A percentile compares a stretch with the other conserved stretches of the same genome.
These are phyloP conservation scores for Tryphoninae sp. DNA, from an alignment of 2,888 invertebrate genomes.

Conservation along the genomic window DNA sequence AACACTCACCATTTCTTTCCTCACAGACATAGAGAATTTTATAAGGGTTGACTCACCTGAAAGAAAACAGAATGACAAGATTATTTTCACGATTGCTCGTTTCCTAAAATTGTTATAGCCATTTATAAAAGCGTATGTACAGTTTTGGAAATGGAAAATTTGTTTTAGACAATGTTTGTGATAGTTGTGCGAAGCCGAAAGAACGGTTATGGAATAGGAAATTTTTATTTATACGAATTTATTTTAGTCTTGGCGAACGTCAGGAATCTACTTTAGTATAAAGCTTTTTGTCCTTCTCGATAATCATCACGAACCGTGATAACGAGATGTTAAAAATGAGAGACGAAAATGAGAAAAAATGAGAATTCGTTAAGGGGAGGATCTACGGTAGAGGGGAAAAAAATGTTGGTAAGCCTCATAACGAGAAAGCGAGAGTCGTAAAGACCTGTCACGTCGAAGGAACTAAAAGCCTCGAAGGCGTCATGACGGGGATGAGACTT, in stretches of 20 bases:
- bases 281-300: slow-evolving; percentile 13
- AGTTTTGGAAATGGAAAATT: neutral
- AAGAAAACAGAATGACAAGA: slow-evolving; percentile 13
- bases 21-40: neutral
- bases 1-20: slow-evolving; percentile 34
- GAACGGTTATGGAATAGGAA: neutral
- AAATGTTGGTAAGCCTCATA: slow-evolving; percentile 42
- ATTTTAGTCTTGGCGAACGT: neutral
- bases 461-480: slow-evolving; percentile 1
- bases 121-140: neutral
- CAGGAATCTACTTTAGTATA: neutral
- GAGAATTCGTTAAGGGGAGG: slow-evolving; percentile 55
- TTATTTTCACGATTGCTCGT: neutral
- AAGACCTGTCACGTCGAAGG: slow-evolving; percentile 35
- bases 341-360: slow-evolving; percentile 41
- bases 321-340: slow-evolving; percentile 12
- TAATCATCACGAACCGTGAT: slow-evolving; percentile 1
- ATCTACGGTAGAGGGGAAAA: slow-evolving; percentile 40
- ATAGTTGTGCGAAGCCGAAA: neutral
- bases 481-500: slow-evolving; percentile 19
- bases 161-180: neutral
- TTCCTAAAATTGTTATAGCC: neutral
- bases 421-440: slow-evolving; percentile 43
- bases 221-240: neutral
- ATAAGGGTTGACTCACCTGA: slow-evolving; percentile 41